Base-by-base conservation (phyloP, 2,797 vertebrate species). In the Notolepis coatsorum region DNA sequence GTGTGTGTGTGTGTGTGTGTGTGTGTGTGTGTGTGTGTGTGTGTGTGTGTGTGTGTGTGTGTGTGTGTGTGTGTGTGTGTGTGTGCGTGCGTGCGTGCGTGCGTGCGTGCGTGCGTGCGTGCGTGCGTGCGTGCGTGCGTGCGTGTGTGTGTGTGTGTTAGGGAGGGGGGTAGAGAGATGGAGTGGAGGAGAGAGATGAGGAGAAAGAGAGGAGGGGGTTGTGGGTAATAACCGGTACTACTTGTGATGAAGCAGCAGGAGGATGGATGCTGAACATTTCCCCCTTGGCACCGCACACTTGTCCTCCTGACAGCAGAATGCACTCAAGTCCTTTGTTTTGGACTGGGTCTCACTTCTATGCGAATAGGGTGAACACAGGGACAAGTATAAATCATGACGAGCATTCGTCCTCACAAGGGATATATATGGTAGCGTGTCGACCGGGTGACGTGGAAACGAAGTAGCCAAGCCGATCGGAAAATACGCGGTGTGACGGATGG, bases 281-380 rank as follows among this genome's bases (percentile, higher is more conserved):
- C 45, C 31, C 23, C 7, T 27, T 13, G 21, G 33, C 23, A 35
- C 31, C 3, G 7, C 2, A 38, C 33, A 7, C 28, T 33, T 33
- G 3, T 31, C 4, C 2, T 42, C n/a, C 15, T 45, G 42, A 43
- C 9, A 12, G 20, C 21, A 30, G 38, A 10, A 0, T 9, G 6
- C 4, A 18, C 23, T 46, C 20, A 0, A 21, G 27, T 52, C 10
- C 41, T 28, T 48, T 28, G 45, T 38, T 51, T 31, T 21, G 12
- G 53, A 28, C 24, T 27, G 17, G 4, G 15, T 75, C 53, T 61
- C 30, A 31, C 56, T 53, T 30, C 18, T 35, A 25, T 23, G 49
- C 30, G 9, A 49, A 39, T 30, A 31, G 61, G 79, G 68, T 77
- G 69, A 81, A 49, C 6, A 54, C 59, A 46, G 77, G 68, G 70